These are phyloP conservation scores for Neodiprion virginianus DNA, from an alignment of 1,140 invertebrate genomes.

Conservation along the genomic window DNA sequence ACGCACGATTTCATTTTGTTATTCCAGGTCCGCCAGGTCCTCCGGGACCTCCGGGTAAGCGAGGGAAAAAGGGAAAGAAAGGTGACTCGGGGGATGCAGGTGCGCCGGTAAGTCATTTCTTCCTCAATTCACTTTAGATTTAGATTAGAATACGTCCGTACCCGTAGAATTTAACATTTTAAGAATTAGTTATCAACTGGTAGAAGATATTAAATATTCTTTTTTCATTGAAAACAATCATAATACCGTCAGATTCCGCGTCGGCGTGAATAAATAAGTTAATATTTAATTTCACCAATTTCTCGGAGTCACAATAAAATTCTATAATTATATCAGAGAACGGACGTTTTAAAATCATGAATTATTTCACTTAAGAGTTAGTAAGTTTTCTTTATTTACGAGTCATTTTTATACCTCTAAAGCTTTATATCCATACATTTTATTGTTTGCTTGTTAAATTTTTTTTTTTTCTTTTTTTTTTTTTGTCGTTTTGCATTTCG, in stretches of 20 bases:
- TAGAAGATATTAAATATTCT: slow-evolving; percentile 7
- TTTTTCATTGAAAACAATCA: background rate
- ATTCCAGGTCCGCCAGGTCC: slow-evolving; percentile 72
- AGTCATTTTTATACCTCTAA: too few species aligned
- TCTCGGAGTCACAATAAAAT: too few species aligned
- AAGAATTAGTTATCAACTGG: background rate
- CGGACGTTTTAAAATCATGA: too few species aligned
- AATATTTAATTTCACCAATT: too few species aligned
- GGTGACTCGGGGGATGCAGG: slow-evolving; percentile 81
- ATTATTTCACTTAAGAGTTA: too few species aligned
- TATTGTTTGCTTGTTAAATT: background rate
- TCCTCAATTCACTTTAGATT: background rate
- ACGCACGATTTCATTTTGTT: slow-evolving; percentile 22
- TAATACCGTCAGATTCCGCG: too few species aligned
- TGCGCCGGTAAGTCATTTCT: slow-evolving; percentile 45
- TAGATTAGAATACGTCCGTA: background rate
- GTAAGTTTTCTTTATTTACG: background rate
- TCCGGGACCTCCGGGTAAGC: slow-evolving; percentile 78
- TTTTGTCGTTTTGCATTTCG: slow-evolving; percentile 13
- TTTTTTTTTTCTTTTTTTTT: background rate
- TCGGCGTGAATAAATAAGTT: too few species aligned
- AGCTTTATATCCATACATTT: too few species aligned
- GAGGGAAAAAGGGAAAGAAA: slow-evolving; percentile 89
- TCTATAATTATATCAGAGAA: too few species aligned
- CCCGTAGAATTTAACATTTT: too few species aligned